These are phyloP conservation scores for Probosciger aterrimus DNA, from an alignment of 2,113 vertebrate species.

Conservation along the genomic window DNA sequence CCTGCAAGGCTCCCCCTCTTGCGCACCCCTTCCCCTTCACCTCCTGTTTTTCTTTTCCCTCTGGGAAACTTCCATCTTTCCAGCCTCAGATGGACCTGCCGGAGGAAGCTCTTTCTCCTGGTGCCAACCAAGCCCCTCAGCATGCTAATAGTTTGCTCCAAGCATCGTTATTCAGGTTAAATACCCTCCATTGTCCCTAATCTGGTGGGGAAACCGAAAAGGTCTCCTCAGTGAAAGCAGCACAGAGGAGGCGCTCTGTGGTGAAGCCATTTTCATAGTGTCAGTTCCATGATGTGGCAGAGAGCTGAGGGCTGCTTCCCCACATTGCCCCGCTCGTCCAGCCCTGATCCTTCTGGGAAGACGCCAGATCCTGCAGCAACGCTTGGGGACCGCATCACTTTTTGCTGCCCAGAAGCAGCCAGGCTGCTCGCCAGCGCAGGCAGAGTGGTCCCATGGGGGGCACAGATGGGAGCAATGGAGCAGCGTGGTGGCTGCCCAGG, in stretches of 20 bases:
- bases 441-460: accelerated
- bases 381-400: not conserved
- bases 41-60: not conserved
- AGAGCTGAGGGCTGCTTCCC: not conserved
- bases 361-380: accelerated
- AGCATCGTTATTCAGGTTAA: slow-evolving; percentile 22
- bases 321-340: accelerated
- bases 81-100: not conserved
- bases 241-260: accelerated
- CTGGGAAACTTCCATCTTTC: not conserved
- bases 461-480: not conserved
- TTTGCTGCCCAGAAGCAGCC: not conserved
- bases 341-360: not conserved
- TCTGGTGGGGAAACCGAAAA: not conserved
- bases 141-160: slow-evolving; percentile 25
- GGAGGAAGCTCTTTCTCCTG: not conserved
- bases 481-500: not conserved
- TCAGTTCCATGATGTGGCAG: not conserved
- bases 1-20: not conserved
- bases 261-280: not conserved
- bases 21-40: not conserved
- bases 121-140: not conserved
- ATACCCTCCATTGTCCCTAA: slow-evolving; percentile 26
- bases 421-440: accelerated
- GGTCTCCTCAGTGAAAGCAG: not conserved